Base-by-base conservation (phyloP, 2,113 vertebrate species). In the Haemorhous mexicanus region DNA sequence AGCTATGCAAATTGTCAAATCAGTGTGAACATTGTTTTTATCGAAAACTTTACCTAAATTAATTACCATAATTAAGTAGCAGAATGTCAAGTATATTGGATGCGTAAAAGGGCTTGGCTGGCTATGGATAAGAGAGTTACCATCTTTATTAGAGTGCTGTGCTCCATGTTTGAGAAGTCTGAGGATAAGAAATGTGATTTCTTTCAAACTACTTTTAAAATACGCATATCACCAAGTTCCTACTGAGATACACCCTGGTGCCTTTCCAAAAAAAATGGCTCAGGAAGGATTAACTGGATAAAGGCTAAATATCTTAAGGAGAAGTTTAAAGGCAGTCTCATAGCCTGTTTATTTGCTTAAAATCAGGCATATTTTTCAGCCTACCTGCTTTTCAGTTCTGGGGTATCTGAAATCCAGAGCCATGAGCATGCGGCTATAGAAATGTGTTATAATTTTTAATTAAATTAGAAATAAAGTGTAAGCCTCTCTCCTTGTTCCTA, bases 1-100 rank as follows among this genome's bases (percentile, higher is more conserved):
- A 99, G 98, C 98, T 98, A 99, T 99, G 99, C 98, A 99, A 99
- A 99, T 99, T 99, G 98, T 98, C 98, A 99, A 99, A 99, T 99
- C 98, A 99, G 98, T 98, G 98, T 98, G 99, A 98, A 99, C 99
- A 99, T 99, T 99, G 99, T 99, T 99, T 99, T 99, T 98, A 98
- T 99, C 98, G 97, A 98, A 98, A 99, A 98, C 98, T 99, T 98
- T 99, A 99, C 98, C 98, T 99, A 99, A 99, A 99, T 99, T 98
- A 99, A 99, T 99, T 99, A 99, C 98, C 98, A 98, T 99, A 98
- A 99, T 99, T 99, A 99, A 98, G 98, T 98, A 98, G 98, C 97
- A 97, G 97, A 98, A 98, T 98, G 98, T 99, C 98, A 98, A 98
- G 98, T 98, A 97, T 97, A 98, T 97, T 98, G 98, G 98, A 98